Conservation (phyloP, 2,888 invertebrate species). For the Hypena proboscidalis region DNA sequence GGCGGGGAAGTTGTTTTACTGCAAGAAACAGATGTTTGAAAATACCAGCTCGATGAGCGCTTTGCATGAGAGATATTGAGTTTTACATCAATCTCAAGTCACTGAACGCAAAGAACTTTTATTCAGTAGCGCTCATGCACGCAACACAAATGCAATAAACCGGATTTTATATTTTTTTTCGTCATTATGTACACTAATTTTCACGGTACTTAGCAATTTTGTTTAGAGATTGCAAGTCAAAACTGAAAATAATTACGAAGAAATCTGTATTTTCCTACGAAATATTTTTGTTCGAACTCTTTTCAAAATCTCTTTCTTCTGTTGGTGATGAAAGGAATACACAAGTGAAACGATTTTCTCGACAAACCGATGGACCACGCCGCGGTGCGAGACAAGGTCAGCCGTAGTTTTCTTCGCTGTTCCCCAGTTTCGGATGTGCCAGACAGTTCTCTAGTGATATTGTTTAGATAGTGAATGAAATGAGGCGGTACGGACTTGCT, state of each 20-base stretch:
- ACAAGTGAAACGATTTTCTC: conserved; percentile 70
- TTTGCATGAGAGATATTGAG: conserved; percentile 40
- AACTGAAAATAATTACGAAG: conserved; percentile 19
- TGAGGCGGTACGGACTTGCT: conserved; percentile 71
- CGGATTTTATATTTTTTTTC: background rate
- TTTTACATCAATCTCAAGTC: conserved; percentile 13
- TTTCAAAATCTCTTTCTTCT: conserved; percentile 38
- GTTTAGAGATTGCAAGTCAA: conserved; percentile 23
- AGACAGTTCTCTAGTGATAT: conserved; percentile 81
- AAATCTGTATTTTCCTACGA: conserved; percentile 30
- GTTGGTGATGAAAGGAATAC: conserved; percentile 32
- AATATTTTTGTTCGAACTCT: conserved; percentile 32
- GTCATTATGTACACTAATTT: background rate
- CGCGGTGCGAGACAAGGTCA: conserved; percentile 75
- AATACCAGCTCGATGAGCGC: conserved; percentile 46
- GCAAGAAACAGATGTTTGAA: conserved; percentile 46
- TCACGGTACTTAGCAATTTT: conserved; percentile 1
- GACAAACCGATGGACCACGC: conserved; percentile 63
- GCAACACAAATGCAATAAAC: conserved; percentile 9
- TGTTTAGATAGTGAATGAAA: conserved; percentile 79
- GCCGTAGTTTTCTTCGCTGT: conserved; percentile 82
- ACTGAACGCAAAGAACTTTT: conserved; percentile 16
- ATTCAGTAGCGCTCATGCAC: conserved; percentile 18
- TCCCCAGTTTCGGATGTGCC: conserved; percentile 83
- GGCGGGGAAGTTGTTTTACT: conserved; percentile 73